Evolutionary conservation across 2,888 invertebrate species (phyloP), one percentile per base, ranked within the genome.

Genomic region (Nymphalis polychloros): DNA sequence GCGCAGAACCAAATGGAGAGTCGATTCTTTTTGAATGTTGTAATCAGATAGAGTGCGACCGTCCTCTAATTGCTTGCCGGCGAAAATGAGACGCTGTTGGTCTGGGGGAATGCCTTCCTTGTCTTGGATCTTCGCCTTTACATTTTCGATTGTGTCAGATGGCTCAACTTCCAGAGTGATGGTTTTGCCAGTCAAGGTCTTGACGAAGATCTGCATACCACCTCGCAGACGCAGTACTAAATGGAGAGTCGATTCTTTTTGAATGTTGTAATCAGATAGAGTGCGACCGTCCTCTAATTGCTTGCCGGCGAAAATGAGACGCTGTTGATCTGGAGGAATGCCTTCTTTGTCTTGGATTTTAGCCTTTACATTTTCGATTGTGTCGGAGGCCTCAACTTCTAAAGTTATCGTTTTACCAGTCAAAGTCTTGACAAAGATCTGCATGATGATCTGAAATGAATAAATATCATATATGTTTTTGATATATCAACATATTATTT

Each of bases 161-260:
- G 94, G 86, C 78, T 95, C 95, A 1, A 94, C 92, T 78, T 84
- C 89, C 17, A 93, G 76, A 0, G 93, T 93, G 73, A 94, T 93
- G 17, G 94, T 94, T 74, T 94, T 94, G 16, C 94, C 94, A n/a
- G 86, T 89, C 67, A 87, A 75, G 8, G 88, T 89, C 70, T 76
- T 76, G 2, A 68, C 68, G 47, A 68, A 68, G 31, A 68, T 68
- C 53, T 68, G 68, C 68, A 68, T 68, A 64, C 84, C 84, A 64
- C 84, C 84, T 27, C 84, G 73, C 0, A 79, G 76, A 69, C 81
- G 77, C 7, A 81, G 27, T 0, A 81, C 81, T 2, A 81, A 74
- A 1, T 84, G 82, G 0, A 83, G 72, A 0, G 82, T 84, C 0
- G 83, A 83, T 19, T 84, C 84, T 8, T 84, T 82, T 17, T 84